Evolutionary conservation across 1,140 invertebrate genomes (phyloP), one percentile per base, ranked within the genome.

Genomic region (Pogonomyrmex barbatus): DNA sequence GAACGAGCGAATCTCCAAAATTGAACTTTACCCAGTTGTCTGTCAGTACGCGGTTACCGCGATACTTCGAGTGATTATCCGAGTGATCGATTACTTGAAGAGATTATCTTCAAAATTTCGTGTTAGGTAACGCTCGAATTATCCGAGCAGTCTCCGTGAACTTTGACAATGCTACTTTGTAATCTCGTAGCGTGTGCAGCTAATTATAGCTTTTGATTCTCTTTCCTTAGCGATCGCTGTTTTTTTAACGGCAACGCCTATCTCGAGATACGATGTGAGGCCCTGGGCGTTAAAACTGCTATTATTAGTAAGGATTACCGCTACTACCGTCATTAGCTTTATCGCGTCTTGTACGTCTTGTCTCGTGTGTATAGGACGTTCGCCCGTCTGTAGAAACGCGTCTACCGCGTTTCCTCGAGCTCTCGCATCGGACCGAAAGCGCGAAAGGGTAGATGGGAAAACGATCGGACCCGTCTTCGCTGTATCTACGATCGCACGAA

Each of bases 121-220:
- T 3, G 6, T 30, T 58, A 4, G n/a, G 6, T 58, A 76, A 76
- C 12, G 17, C 10, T 10, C 12, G 6, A 42, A 14, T 47, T 63
- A 30, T 2, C 30, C 75, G 56, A 54, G 17, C 4, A 3, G 52
- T 39, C 17, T 30, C 56, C 54, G 75, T 63, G 14, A 62, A 45
- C 24, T 60, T 45, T 14, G 45, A 70, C 33, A 39, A 12, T 4
- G 14, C n/a, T 42, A 60, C 47, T 52, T 24, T 14, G 47, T 42
- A 45, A 68, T 67, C 62, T 79, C 42, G 79, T 60, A 42, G 77
- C 47, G 62, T 65, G 79, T 63, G 60, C 78, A 78, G 85, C 42
- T 86, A 89, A 89, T 87, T 78, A 65, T 89, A 89, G 88, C 88
- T 89, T 86, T 70, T 42, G 45, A 79, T 79, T 79, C 77, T 78